Evolutionary conservation across 2,113 vertebrate genomes (phyloP).

Genomic region (Paramormyrops kingsleyae): DNA sequence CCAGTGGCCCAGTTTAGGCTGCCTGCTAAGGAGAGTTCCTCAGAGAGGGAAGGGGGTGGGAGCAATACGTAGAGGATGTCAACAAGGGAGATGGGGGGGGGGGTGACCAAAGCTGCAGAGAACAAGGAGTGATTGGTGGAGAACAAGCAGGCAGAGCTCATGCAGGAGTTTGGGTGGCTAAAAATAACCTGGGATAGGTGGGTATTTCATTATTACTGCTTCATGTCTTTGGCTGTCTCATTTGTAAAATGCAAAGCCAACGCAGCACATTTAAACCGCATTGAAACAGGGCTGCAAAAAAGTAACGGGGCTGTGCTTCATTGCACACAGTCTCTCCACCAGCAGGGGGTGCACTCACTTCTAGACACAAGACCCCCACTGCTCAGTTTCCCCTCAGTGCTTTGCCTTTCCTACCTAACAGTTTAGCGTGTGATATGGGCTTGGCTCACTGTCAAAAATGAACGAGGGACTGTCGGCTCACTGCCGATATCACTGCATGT

Average conservation of each 20-base stretch:
- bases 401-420: background rate
- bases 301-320: background rate
- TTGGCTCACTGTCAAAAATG: background rate
- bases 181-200: background rate
- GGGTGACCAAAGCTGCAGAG: background rate
- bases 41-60: background rate
- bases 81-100: background rate
- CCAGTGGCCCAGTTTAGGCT: slow-evolving; percentile 4
- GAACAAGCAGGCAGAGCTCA: background rate
- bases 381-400: background rate
- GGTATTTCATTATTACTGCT: background rate
- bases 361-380: background rate
- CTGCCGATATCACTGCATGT: background rate
- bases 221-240: background rate
- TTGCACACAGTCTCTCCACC: background rate
- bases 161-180: background rate
- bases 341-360: background rate
- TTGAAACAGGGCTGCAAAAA: background rate
- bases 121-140: background rate
- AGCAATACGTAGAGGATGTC: background rate
- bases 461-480: background rate
- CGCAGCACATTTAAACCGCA: background rate
- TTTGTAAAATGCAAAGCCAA: background rate
- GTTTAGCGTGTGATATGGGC: background rate
- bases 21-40: background rate